Percentiles rank a stretch among this genome's conserved stretches.
These are phyloP conservation scores for Amblyornis subalaris DNA, from an alignment of 2,113 vertebrate species.

Conservation along the genomic window DNA sequence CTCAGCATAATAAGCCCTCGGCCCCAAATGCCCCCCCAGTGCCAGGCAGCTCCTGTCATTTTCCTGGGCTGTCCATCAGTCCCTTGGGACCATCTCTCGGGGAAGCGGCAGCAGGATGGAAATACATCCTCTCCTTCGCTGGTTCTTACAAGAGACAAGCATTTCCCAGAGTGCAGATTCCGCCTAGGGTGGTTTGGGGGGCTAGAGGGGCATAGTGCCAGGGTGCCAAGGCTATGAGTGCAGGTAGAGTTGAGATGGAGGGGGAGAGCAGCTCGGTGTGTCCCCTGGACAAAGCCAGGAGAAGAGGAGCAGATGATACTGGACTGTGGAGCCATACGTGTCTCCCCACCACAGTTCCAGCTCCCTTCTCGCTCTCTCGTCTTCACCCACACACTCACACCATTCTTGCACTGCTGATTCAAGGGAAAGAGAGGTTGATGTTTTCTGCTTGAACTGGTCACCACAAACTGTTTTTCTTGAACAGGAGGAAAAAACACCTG, in stretches of 20 bases:
- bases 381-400: constrained; percentile 53
- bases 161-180: fast-evolving
- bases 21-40: not conserved
- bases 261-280: fast-evolving
- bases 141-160: not conserved
- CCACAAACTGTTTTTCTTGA: constrained; percentile 46
- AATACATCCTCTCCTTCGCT: fast-evolving
- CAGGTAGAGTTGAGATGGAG: not conserved
- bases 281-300: not conserved
- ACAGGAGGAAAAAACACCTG: constrained; percentile 43
- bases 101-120: not conserved
- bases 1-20: not conserved
- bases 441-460: constrained; percentile 49
- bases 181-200: not conserved
- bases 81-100: fast-evolving
- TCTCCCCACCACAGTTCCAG: not conserved
- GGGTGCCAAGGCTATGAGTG: not conserved
- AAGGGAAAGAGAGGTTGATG: constrained; percentile 32
- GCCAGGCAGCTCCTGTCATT: not conserved
- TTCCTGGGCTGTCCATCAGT: not conserved
- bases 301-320: not conserved
- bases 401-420: constrained; percentile 42
- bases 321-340: not conserved
- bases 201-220: not conserved
- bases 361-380: not conserved